Conservation (phyloP, 2,888 invertebrate genomes). For the Euclidia mi region DNA sequence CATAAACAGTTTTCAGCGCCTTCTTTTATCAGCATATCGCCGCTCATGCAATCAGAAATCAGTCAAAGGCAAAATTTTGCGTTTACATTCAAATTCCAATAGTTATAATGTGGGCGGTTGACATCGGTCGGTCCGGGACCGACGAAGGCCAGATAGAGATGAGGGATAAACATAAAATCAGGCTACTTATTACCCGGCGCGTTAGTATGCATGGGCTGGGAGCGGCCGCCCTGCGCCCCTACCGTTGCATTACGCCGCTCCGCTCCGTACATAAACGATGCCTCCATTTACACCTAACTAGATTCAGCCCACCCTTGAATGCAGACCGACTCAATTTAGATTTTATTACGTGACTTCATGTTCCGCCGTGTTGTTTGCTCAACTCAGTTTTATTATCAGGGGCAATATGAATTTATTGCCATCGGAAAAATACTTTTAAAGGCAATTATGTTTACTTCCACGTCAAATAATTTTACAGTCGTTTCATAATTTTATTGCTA, state of each 20-base stretch:
- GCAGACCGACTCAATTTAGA: conserved; percentile 71
- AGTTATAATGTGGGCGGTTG: conserved; percentile 26
- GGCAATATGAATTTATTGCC: neutral
- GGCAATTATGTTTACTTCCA: neutral
- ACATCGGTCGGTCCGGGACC: conserved; percentile 15
- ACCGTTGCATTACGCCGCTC: conserved; percentile 69
- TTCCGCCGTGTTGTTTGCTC: conserved; percentile 28
- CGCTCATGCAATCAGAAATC: conserved; percentile 29
- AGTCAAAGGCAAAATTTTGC: conserved; percentile 43
- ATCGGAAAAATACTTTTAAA: neutral
- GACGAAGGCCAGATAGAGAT: conserved; percentile 44
- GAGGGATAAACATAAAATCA: conserved; percentile 78
- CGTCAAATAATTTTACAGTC: neutral
- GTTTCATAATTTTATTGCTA: neutral
- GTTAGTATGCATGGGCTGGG: conserved; percentile 90
- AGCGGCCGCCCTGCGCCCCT: conserved; percentile 71
- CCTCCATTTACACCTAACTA: conserved; percentile 78
- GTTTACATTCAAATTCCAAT: conserved; percentile 44
- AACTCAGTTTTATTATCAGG: conserved; percentile 27
- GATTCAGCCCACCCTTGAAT: conserved; percentile 66
- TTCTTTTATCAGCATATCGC: conserved; percentile 8
- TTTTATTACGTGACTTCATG: conserved; percentile 63
- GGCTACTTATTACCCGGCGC: conserved; percentile 83
- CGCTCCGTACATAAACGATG: conserved; percentile 77
- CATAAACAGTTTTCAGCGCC: too few relatives aligned